These are phyloP conservation scores for Heliconius erato DNA, from an alignment of 2,888 invertebrate genomes.

Conservation along the genomic window DNA sequence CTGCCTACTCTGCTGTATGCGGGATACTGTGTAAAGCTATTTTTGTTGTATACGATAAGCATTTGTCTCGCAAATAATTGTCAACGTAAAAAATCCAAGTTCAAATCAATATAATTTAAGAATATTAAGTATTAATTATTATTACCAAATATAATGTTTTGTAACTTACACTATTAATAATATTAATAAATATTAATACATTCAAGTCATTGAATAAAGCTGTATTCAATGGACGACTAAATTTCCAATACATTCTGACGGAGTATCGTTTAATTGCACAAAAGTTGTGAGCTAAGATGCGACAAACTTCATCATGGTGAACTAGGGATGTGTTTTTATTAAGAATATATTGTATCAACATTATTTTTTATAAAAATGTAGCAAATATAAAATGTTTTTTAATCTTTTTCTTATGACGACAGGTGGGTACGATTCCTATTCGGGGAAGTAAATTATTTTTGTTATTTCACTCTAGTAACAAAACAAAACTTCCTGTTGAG, in stretches of 20 bases:
- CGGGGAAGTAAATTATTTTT: background rate
- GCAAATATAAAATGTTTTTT: too few relatives aligned
- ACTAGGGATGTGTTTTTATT: slow-evolving; percentile 13
- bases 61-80: too few relatives aligned
- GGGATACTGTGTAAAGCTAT: too few relatives aligned
- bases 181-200: too few relatives aligned
- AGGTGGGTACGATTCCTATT: background rate
- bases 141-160: too few relatives aligned
- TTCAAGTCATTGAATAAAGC: slow-evolving; percentile 9
- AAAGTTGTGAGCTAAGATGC: slow-evolving; percentile 38
- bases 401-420: background rate
- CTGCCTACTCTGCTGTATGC: background rate
- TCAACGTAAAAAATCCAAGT: too few relatives aligned
- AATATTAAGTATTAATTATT: too few relatives aligned
- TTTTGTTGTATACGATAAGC: too few relatives aligned
- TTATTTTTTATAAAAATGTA: background rate
- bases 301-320: slow-evolving; percentile 39
- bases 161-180: too few relatives aligned
- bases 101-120: too few relatives aligned
- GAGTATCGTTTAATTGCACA: slow-evolving; percentile 43
- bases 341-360: background rate
- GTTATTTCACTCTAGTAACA: background rate
- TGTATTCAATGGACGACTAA: slow-evolving; percentile 20
- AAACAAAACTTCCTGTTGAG: background rate
- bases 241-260: slow-evolving; percentile 33